A percentile compares a stretch with the other conserved stretches of the same genome.
Conservation (phyloP, 2,113 vertebrate species). For the Psephotus haematonotus region DNA sequence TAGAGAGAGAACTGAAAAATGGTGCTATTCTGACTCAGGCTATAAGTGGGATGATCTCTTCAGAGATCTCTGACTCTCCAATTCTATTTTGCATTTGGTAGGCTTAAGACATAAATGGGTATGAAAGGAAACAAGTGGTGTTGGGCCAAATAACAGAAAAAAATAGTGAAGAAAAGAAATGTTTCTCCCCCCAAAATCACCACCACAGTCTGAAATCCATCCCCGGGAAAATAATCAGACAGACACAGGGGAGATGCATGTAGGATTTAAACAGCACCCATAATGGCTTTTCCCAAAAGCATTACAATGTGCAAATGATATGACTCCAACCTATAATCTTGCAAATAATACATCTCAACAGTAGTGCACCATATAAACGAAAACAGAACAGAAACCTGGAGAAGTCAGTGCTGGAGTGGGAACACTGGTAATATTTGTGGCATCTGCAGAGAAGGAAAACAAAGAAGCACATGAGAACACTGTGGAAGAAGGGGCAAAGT, state of each 20-base stretch:
- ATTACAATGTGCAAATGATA: rapidly evolving
- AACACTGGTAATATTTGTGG: rapidly evolving
- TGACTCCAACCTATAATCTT: rapidly evolving
- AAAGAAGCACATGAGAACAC: rapidly evolving
- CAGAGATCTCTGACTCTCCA: rapidly evolving
- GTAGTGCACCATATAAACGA: rapidly evolving
- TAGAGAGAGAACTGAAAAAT: rapidly evolving
- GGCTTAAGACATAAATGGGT: rapidly evolving
- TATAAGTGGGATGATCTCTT: not conserved
- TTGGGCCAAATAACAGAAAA: rapidly evolving
- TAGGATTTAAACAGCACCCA: rapidly evolving
- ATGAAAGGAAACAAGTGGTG: not conserved
- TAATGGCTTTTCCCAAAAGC: rapidly evolving
- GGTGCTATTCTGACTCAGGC: not conserved
- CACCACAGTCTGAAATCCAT: rapidly evolving
- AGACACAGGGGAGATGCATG: rapidly evolving
- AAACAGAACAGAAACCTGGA: rapidly evolving
- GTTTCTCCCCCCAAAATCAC: not conserved
- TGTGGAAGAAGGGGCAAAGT: rapidly evolving
- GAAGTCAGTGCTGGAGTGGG: rapidly evolving
- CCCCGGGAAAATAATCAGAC: rapidly evolving
- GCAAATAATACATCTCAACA: rapidly evolving
- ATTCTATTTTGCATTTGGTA: rapidly evolving
- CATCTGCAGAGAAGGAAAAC: rapidly evolving
- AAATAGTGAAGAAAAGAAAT: rapidly evolving